Base-by-base conservation (phyloP, 2,888 invertebrate genomes). In the Drosophila nr. perissopoda region DNA sequence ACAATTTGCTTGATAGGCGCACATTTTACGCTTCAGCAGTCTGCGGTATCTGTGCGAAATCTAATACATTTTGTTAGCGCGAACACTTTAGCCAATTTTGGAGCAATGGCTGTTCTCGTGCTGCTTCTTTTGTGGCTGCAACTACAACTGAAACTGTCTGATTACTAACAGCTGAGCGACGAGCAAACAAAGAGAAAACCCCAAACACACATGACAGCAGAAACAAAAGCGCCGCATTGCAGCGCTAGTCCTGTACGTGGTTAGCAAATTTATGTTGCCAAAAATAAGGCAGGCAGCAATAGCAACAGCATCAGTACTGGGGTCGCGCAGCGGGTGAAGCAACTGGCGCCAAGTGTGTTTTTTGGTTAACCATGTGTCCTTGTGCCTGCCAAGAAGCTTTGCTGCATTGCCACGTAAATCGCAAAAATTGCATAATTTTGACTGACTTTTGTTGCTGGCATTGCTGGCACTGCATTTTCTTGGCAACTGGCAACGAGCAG, bases 341-440 rank as follows among this genome's bases (percentile, higher is more conserved):
- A 80, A 76, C 85, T 84, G 89, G 88, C 88, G 86, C 82, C 87
- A 88, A 86, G 86, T 81, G 86, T 88, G 83, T 85, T 88, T 81
- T 81, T 83, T 76, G 83, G 82, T 88, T 85, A 85, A 82, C 76
- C 87, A 76, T 64, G 65, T 62, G 76, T 79, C 69, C 76, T 76
- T 73, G 40, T 64, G 79, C 65, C 75, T 79, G 78, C 79, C 78
- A 79, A 79, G 73, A 76, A 79, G 76, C 79, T 68, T 65, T 74
- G 60, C 70, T 70, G 67, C 73, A 60, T 31, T 60, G 64, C 76
- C 81, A 82, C 82, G 90, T 89, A 87, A 89, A 82, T 89, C 88
- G 84, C 89, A 91, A 88, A 88, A 92, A 91, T 91, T 91, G 84
- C 92, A 89, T 88, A 89, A 91, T 87, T 91, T 86, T 84, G 83